Base-by-base conservation (phyloP, 2,797 vertebrate species). In the Pseudochaenichthys georgianus region DNA sequence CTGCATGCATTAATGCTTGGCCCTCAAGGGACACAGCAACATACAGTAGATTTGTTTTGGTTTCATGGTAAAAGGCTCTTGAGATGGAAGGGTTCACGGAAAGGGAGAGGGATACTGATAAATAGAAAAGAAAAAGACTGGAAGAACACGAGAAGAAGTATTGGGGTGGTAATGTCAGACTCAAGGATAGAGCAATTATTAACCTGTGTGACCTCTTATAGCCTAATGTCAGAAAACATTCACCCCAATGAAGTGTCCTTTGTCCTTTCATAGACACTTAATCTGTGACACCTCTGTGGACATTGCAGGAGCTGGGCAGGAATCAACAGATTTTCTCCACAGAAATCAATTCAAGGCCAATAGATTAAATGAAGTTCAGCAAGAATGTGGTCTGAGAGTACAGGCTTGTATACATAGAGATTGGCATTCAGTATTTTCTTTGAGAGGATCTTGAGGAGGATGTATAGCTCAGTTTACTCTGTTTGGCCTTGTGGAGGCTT, bases 31-130 rank as follows among this genome's bases (percentile, higher is more conserved):
- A 70, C 28, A 38, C 47, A 60, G 67, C 59, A 34, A 78, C 46
- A 23, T 13, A 55, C 64, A 54, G 52, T 43, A 43, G 64, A 75
- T 86, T 88, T 87, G 72, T 78, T 82, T 79, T 58, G 63, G 52
- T 58, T 81, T 72, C 38, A 19, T 54, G 52, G 76, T 79, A 76
- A 78, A 60, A 75, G 67, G 60, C 52, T 63, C 71, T 78, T 45
- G 13, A 70, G 70, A 70, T 65, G 57, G 66, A 64, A 57, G 41
- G 57, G 62, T 9, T 78, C 52, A 79, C 48, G 34, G 43, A 60
- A 77, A 66, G 12, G 9, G 31, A 19, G 31, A 5, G 23, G 12
- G 1, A 9, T 13, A 50, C 2, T 41, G 2, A 11, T 21, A 34
- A 11, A 17, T 63, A 45, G 28, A 28, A 28, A 28, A 28, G 4